A percentile compares a stretch with the other conserved stretches of the same genome.
Evolutionary conservation across 2,797 vertebrate species (phyloP).

Genomic region (Chromis chromis): DNA sequence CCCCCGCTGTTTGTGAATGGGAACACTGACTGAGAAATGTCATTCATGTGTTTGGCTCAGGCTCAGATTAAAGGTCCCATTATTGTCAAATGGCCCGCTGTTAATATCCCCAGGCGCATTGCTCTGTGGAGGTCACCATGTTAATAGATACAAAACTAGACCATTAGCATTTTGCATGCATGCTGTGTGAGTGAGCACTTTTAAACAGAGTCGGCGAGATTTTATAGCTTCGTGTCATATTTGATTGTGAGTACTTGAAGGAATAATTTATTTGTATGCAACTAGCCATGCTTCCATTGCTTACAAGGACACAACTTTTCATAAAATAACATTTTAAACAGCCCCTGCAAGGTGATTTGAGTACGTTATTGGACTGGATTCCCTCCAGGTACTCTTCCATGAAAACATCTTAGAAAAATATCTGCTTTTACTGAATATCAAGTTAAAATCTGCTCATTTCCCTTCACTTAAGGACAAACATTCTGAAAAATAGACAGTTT

Average conservation of each 20-base stretch:
- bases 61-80: slow-evolving; percentile 78
- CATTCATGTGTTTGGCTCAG: slow-evolving; percentile 73
- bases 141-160: slow-evolving; percentile 64
- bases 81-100: slow-evolving; percentile 68
- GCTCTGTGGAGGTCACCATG: slow-evolving; percentile 71
- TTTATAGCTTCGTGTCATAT: slow-evolving; percentile 3
- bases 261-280: not conserved
- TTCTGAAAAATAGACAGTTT: slow-evolving; percentile 41
- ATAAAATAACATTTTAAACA: not conserved
- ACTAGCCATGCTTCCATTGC: not conserved
- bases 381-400: not conserved
- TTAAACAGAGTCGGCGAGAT: slow-evolving; percentile 28
- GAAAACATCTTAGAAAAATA: not conserved
- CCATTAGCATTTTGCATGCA: slow-evolving; percentile 61
- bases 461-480: not conserved
- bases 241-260: slow-evolving; percentile 19
- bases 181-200: slow-evolving; percentile 41
- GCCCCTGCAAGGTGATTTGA: not conserved
- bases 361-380: not conserved
- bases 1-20: slow-evolving; percentile 74
- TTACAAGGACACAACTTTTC: not conserved
- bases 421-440: not conserved
- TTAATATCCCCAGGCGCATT: slow-evolving; percentile 64
- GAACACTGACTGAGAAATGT: slow-evolving; percentile 73
- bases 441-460: not conserved